A percentile compares a stretch with the other conserved stretches of the same genome.
Conservation (phyloP, 1,140 invertebrate species). For the Andricus grossulariae region DNA sequence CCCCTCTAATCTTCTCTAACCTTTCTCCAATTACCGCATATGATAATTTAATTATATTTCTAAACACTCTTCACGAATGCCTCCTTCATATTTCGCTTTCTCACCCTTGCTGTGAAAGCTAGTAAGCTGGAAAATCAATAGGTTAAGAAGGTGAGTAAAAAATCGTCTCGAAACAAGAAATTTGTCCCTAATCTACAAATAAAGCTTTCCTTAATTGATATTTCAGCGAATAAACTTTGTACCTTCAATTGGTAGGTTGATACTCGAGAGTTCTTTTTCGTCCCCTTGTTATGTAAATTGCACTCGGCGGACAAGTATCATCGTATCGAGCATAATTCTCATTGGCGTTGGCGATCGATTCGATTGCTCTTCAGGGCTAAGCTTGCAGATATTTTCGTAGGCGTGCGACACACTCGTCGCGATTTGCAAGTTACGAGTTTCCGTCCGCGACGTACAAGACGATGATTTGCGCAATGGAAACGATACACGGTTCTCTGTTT, state of each 20-base stretch:
- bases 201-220: too few relatives aligned
- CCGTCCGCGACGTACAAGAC: conserved; percentile 36
- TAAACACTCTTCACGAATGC: too few relatives aligned
- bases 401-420: conserved; percentile 47
- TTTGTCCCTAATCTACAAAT: too few relatives aligned
- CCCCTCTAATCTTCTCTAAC: too few relatives aligned
- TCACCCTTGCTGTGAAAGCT: too few relatives aligned
- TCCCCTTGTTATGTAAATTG: conserved; percentile 21
- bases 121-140: too few relatives aligned
- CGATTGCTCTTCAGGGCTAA: conserved; percentile 37
- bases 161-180: too few relatives aligned
- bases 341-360: conserved; percentile 47
- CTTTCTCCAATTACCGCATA: too few relatives aligned
- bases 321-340: conserved; percentile 14
- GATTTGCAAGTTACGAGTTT: conserved; percentile 59
- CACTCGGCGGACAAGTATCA: conserved; percentile 26
- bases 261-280: neutral
- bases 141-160: too few relatives aligned
- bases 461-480: conserved; percentile 61
- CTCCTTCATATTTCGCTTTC: too few relatives aligned
- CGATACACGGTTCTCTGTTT: conserved; percentile 48
- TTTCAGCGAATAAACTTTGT: neutral
- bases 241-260: neutral
- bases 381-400: conserved; percentile 41
- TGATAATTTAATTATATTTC: too few relatives aligned